Conservation (phyloP, 2,113 vertebrate species). For the Pelobates fuscus region DNA sequence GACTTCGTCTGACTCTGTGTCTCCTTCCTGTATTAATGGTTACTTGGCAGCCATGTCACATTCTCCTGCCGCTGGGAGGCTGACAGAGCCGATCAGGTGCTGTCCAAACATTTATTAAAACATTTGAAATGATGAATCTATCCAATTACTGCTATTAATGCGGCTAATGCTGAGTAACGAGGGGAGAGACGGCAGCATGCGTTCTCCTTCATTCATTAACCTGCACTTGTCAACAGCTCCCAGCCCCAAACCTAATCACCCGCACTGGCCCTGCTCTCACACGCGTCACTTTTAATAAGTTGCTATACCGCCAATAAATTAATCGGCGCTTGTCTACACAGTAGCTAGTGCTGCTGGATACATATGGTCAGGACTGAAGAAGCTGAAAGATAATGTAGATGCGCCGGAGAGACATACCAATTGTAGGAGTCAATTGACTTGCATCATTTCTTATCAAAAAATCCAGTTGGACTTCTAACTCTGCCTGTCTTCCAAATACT, state of each 20-base stretch:
- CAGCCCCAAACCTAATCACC: constrained; percentile 84
- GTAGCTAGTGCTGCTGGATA: constrained; percentile 54
- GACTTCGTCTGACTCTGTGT: constrained; percentile 45
- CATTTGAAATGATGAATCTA: constrained; percentile 87
- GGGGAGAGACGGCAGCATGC: constrained; percentile 73
- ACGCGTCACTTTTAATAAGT: constrained; percentile 89
- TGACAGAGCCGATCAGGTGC: constrained; percentile 79
- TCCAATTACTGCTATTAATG: constrained; percentile 89
- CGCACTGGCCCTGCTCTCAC: constrained; percentile 79
- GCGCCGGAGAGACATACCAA: neutral
- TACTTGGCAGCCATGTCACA: constrained; percentile 65
- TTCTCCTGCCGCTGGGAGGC: constrained; percentile 73
- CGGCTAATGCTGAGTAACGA: constrained; percentile 87
- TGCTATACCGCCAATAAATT: constrained; percentile 84
- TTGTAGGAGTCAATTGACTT: neutral
- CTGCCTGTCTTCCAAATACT: too few species aligned
- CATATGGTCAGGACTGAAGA: neutral
- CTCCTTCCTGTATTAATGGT: constrained; percentile 69
- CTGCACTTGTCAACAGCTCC: constrained; percentile 85
- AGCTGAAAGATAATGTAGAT: neutral
- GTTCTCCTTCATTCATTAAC: constrained; percentile 81
- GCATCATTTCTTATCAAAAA: too few species aligned
- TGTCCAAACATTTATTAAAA: constrained; percentile 89
- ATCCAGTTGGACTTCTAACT: too few species aligned
- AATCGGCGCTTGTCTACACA: constrained; percentile 61